Base-by-base conservation (phyloP, 2,113 vertebrate genomes). In the Elachura formosa region DNA sequence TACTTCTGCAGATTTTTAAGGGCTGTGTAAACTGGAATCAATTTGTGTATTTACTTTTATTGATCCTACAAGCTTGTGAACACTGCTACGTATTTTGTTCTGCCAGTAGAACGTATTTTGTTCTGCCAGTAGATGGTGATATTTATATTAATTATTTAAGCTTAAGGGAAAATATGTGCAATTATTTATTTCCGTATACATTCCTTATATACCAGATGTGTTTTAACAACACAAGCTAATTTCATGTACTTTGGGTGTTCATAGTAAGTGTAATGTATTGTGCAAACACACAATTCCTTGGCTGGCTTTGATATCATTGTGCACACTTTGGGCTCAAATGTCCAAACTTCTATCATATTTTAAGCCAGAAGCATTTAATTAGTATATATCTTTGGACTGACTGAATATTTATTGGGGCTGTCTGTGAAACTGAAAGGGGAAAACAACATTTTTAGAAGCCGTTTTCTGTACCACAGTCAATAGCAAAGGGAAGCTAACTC, bases 71-170 rank as follows among this genome's bases (percentile, higher is more conserved):
- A 26, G 51, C 40, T 92, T 56, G n/a, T 67, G 55, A 94, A 72
- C 20, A 24, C 11, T 63, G 31, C 45, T 89, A 29, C 29, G 4
- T 87, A 43, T 89, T 93, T 93, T 86, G 33, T 92, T 90, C 86
- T 82, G 52, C 68, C 89, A 95, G 95, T 87, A 96, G 92, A 79
- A 29, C 29, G 4, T 87, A 43, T 89, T 93, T 93, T 86, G 33
- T 92, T 90, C 86, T 82, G 52, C 68, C 89, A 95, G 95, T 87
- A 96, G 92, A 79, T 95, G 92, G 95, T 94, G 95, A 91, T 96
- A 84, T 87, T 94, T 89, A 87, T 93, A 64, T 91, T 91, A 91
- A 84, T 52, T 72, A 68, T 82, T 93, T 82, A 84, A 59, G 48
- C 61, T 56, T 71, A 75, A 1, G 24, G 34, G 52, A 63, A 93